These are phyloP conservation scores for Blastomussa wellsi DNA, from an alignment of 92 coral and sea anemone genomes.

Conservation along the genomic window DNA sequence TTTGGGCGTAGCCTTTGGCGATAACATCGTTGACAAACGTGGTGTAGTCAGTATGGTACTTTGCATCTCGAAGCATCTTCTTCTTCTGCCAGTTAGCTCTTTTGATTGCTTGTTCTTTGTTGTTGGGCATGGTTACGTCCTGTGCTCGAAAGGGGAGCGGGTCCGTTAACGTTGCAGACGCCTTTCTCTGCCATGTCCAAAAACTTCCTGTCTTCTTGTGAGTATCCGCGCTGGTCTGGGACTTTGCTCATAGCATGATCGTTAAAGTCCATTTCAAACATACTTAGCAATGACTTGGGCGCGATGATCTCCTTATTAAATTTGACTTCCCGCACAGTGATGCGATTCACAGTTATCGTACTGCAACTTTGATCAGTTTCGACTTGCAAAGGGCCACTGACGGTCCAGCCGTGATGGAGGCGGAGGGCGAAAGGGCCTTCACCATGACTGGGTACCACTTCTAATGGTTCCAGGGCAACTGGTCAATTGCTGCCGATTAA, in stretches of 20 bases:
- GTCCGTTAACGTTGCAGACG: background rate
- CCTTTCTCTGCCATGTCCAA: conserved; percentile 21
- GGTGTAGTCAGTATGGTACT: background rate
- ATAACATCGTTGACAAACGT: background rate
- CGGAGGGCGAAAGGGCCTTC: conserved; percentile 62
- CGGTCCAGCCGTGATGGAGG: conserved; percentile 56
- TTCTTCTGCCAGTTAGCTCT: too few relatives aligned
- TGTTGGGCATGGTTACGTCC: background rate
- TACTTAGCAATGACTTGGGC: conserved; percentile 32
- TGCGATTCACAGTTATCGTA: background rate
- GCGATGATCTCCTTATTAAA: conserved; percentile 47
- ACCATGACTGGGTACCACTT: conserved; percentile 56
- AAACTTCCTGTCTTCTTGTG: conserved; percentile 61
- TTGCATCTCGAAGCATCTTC: background rate
- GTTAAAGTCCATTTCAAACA: conserved; percentile 65
- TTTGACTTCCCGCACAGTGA: conserved; percentile 49
- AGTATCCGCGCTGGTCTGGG: conserved; percentile 36
- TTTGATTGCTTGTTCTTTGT: background rate
- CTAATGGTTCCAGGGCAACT: conserved; percentile 61
- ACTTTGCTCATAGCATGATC: conserved; percentile 22
- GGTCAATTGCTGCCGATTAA: conserved; percentile 64
- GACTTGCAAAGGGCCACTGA: conserved; percentile 51
- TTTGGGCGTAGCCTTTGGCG: background rate
- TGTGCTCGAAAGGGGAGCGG: conserved; percentile 17
- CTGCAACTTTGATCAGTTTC: background rate